Base-by-base conservation (phyloP, 1,140 invertebrate genomes). In the Anastrepha ludens region DNA sequence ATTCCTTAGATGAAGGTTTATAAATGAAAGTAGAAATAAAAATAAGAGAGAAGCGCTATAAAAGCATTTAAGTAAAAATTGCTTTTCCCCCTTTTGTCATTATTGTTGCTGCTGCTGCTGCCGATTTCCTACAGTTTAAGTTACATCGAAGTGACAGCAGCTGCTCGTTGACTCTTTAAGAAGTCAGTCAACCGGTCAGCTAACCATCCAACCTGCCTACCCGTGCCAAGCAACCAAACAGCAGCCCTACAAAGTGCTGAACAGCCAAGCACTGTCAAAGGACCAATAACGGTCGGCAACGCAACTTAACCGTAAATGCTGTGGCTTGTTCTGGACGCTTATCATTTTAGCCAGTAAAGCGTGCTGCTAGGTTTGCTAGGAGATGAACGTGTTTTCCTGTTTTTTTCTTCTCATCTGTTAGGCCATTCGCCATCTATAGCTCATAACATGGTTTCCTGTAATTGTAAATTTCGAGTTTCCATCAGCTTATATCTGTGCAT, bases 31-130 rank as follows among this genome's bases (percentile, higher is more conserved):
- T 6, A 67, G n/a, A 64, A 29, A 55, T 55, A 78, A 81, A 55
- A 55, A 29, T 9, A 41, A 41, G 29, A 70, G 41, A 81, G 9
- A 13, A 8, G 7, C 44, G 11, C 44, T 50, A 81, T 58, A 81
- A 81, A 81, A 81, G 44, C 74, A 81, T 81, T 81, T 81, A 55
- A 81, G 47, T 55, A 81, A 55, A 81, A 81, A 81, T 81, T 81
- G 41, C 20, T 81, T 58, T 81, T 55, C 64, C 41, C 74, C 74
- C 47, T 58, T 81, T n/a, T 41, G 47, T 9, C n/a, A 55, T 11
- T 29, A 29, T 55, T 11, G 15, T 44, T 29, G 11, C 1, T n/a
- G 70, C 70, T 20, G 70, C 7, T 13, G 11, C 39, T 0, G 8
- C 13, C 47, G 3, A 29, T 81, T 81, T 74, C 41, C 47, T 81